Percentiles rank a stretch among this genome's conserved stretches.
Evolutionary conservation across 1,140 invertebrate genomes (phyloP).

Genomic region (Aphelinus atriplicis): DNA sequence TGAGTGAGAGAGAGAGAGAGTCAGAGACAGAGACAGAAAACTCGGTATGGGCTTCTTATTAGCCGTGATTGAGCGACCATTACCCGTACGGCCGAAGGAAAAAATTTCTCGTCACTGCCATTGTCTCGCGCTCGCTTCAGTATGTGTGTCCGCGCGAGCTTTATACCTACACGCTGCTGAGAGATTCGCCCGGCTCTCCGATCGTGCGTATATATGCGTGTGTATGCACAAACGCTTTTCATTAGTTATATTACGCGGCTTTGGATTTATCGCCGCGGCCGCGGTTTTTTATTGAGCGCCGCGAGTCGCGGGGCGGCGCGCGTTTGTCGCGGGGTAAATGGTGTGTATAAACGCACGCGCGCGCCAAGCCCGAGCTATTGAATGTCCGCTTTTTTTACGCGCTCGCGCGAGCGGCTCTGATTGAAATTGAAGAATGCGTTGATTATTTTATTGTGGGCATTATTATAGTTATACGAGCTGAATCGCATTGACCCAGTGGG

Average conservation of each 20-base stretch:
- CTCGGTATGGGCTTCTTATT: constrained; percentile 16
- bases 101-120: constrained; percentile 15
- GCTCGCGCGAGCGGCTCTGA: background rate
- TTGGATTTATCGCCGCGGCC: constrained; percentile 16
- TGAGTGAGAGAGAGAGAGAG: background rate
- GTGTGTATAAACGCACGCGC: constrained; percentile 4
- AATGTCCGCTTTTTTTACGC: background rate
- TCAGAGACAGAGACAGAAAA: background rate
- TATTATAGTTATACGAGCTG: background rate
- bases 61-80: constrained; percentile 31
- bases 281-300: background rate
- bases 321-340: background rate
- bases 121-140: constrained; percentile 5
- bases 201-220: too few species aligned
- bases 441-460: constrained; percentile 8
- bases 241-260: constrained; percentile 16
- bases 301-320: background rate
- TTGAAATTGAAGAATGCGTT: constrained; percentile 6
- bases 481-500: too few species aligned
- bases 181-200: background rate
- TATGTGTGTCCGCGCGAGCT: too few species aligned
- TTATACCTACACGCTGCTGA: background rate
- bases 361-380: background rate
- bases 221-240: background rate
- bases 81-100: background rate